Percentiles rank a stretch among this genome's conserved stretches.
phyloP scores from a whole-genome alignment of 1,140 invertebrate species.

The Diachasmimorpha longicaudata region DNA sequence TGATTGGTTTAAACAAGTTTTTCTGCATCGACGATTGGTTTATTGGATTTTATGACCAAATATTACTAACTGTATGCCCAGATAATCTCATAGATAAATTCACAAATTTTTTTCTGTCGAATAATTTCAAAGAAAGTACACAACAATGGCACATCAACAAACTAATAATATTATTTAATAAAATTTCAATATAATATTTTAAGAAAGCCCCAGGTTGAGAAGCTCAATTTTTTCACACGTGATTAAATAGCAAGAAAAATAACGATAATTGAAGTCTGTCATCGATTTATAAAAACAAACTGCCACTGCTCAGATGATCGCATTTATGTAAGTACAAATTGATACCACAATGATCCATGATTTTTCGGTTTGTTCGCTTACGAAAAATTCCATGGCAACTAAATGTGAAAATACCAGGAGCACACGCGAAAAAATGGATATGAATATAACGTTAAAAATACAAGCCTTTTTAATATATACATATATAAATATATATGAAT shows the following conservation, averaged over 20 bases:
- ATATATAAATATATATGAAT: slow-evolving; percentile 2
- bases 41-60: too few relatives aligned
- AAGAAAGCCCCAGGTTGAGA: too few relatives aligned
- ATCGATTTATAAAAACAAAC: slow-evolving; percentile 29
- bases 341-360: background rate
- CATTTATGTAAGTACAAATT: slow-evolving; percentile 57
- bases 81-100: too few relatives aligned
- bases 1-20: too few relatives aligned
- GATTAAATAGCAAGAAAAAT: background rate
- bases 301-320: slow-evolving; percentile 49
- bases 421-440: background rate
- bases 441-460: background rate
- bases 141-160: too few relatives aligned
- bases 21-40: too few relatives aligned
- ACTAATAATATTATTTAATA: too few relatives aligned
- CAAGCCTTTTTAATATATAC: slow-evolving; percentile 2
- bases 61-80: too few relatives aligned
- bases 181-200: too few relatives aligned
- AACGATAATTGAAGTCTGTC: slow-evolving; percentile 20
- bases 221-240: too few relatives aligned
- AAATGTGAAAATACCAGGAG: background rate
- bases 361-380: slow-evolving; percentile 34
- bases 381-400: background rate
- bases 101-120: too few relatives aligned
- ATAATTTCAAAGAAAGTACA: too few relatives aligned